Evolutionary conservation across 2,888 invertebrate species (phyloP).

Genomic region (Chloromyia formosa): DNA sequence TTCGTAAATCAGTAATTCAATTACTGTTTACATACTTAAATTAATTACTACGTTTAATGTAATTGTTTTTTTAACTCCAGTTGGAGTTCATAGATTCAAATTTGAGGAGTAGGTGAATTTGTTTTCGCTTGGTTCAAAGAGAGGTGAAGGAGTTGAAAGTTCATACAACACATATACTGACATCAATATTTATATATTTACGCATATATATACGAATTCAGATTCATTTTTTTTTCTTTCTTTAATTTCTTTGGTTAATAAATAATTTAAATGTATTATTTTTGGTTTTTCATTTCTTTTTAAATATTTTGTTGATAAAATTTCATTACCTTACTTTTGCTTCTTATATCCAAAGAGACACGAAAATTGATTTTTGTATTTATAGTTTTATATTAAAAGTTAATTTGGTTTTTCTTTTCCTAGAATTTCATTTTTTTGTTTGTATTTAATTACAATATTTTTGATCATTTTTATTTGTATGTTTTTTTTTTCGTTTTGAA

Average conservation of each 20-base stretch:
- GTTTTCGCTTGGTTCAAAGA: slow-evolving; percentile 30
- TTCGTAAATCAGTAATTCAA: neutral
- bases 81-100: slow-evolving; percentile 25
- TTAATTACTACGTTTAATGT: slow-evolving; percentile 34
- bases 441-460: slow-evolving; percentile 51
- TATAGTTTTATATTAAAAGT: too few species aligned
- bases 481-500: slow-evolving; percentile 23
- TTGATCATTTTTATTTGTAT: slow-evolving; percentile 53
- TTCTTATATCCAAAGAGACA: slow-evolving; percentile 15
- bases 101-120: slow-evolving; percentile 19
- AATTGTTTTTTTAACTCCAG: neutral
- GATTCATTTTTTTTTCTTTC: slow-evolving; percentile 11
- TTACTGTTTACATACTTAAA: slow-evolving; percentile 27
- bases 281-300: neutral
- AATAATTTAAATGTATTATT: slow-evolving; percentile 39
- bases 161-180: slow-evolving; percentile 51
- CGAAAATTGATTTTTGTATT: neutral
- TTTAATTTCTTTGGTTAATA: slow-evolving; percentile 18
- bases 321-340: slow-evolving; percentile 16
- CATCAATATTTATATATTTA: slow-evolving; percentile 60
- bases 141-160: slow-evolving; percentile 46
- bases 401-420: neutral
- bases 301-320: slow-evolving; percentile 34
- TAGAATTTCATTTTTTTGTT: slow-evolving; percentile 5
- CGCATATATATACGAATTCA: slow-evolving; percentile 63